A percentile compares a stretch with the other conserved stretches of the same genome.
Evolutionary conservation across 2,797 vertebrate species (phyloP).

Genomic region (Glyptemys insculpta): DNA sequence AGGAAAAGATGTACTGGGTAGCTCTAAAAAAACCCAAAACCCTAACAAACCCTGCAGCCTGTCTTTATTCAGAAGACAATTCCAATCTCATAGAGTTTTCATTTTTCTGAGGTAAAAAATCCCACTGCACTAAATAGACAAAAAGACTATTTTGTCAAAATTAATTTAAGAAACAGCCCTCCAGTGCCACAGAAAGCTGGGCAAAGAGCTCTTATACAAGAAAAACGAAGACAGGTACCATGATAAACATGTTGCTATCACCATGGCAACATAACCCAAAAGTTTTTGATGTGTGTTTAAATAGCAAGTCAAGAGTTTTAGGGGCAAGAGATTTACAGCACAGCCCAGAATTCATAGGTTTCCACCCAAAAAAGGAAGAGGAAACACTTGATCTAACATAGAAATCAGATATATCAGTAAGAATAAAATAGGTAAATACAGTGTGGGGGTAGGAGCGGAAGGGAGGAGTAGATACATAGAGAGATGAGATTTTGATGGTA

Average conservation of each 20-base stretch:
- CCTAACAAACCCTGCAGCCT: not conserved
- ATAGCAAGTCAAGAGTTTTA: slow-evolving; percentile 24
- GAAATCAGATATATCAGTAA: not conserved
- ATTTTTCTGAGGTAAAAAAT: slow-evolving; percentile 48
- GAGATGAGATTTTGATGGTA: not conserved
- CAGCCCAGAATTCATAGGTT: not conserved
- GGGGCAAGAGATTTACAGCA: not conserved
- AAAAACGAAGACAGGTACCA: slow-evolving; percentile 56
- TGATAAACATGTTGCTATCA: slow-evolving; percentile 60
- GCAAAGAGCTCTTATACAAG: slow-evolving; percentile 36
- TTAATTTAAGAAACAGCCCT: slow-evolving; percentile 64
- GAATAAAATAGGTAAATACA: not conserved
- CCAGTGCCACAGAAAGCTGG: slow-evolving; percentile 24
- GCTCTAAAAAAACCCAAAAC: not conserved
- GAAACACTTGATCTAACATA: not conserved
- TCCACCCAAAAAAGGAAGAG: not conserved
- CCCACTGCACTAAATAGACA: slow-evolving; percentile 56
- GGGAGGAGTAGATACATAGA: not conserved
- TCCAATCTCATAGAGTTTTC: slow-evolving; percentile 68
- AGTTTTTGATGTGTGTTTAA: slow-evolving; percentile 57
- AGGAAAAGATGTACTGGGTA: slow-evolving; percentile 40
- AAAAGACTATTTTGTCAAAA: slow-evolving; percentile 72
- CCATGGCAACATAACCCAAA: slow-evolving; percentile 57
- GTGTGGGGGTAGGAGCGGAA: not conserved
- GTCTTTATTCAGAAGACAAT: slow-evolving; percentile 76